phyloP scores from a whole-genome alignment of 2,888 invertebrate genomes.

The Morpho helenor region DNA sequence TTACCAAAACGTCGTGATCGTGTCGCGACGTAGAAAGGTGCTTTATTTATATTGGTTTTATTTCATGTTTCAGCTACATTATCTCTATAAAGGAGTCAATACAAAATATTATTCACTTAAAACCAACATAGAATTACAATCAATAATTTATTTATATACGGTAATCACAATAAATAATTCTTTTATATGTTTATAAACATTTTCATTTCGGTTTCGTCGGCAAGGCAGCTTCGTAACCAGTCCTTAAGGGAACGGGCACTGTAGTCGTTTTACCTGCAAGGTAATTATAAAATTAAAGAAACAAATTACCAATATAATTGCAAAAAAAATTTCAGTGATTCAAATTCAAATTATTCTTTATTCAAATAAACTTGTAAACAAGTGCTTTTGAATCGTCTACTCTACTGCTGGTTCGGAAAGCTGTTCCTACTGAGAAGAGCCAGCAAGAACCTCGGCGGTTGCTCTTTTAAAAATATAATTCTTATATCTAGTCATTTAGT shows the following conservation, averaged over 20 bases:
- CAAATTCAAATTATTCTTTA: no score
- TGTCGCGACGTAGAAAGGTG: neutral
- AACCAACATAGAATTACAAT: neutral
- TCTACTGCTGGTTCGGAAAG: no score
- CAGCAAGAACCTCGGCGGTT: no score
- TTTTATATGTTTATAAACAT: neutral
- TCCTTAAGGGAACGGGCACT: constrained; percentile 1
- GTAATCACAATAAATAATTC: neutral
- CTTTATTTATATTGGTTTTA: neutral
- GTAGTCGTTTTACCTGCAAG: constrained; percentile 1
- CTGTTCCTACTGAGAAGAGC: no score
- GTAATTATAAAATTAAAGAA: no score
- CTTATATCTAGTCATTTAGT: no score
- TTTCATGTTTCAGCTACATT: constrained; percentile 1
- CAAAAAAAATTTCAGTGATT: no score
- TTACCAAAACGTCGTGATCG: neutral
- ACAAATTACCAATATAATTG: no score
- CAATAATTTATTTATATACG: neutral
- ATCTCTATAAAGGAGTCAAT: constrained; percentile 35
- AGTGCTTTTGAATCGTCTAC: no score
- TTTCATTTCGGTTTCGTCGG: constrained; percentile 12
- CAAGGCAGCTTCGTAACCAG: constrained; percentile 24
- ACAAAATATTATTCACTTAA: constrained; percentile 41
- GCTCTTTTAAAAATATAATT: no score
- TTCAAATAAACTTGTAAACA: no score